These are phyloP conservation scores for Zaprionus obscuricornis DNA, from an alignment of 2,888 invertebrate genomes.

Conservation along the genomic window DNA sequence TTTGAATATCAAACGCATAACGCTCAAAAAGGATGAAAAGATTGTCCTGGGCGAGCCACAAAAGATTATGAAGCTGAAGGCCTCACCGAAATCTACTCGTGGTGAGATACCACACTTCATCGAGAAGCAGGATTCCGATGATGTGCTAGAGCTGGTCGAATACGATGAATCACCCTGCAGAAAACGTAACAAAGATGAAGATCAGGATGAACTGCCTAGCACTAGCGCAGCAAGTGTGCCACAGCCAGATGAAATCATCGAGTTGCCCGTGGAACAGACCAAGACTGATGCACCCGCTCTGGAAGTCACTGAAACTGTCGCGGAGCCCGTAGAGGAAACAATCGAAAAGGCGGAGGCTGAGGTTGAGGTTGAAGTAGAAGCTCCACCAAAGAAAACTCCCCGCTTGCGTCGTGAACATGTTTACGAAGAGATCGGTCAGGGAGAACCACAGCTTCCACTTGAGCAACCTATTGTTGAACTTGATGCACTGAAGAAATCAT, in stretches of 20 bases:
- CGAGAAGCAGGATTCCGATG: constrained; percentile 84
- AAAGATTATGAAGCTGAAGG: constrained; percentile 86
- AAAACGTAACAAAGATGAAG: constrained; percentile 71
- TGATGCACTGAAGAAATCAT: constrained; percentile 79
- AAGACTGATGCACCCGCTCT: constrained; percentile 46
- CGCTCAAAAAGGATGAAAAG: constrained; percentile 83
- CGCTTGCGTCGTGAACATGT: constrained; percentile 86
- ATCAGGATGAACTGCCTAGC: constrained; percentile 44
- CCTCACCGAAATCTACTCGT: constrained; percentile 86
- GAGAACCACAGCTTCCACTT: constrained; percentile 31
- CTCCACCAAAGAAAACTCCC: constrained; percentile 80
- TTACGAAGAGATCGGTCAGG: constrained; percentile 86
- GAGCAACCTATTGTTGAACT: constrained; percentile 73
- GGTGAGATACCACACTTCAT: constrained; percentile 83
- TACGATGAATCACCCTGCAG: constrained; percentile 83
- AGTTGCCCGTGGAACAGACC: constrained; percentile 65
- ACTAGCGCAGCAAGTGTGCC: constrained; percentile 69
- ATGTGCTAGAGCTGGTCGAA: constrained; percentile 82
- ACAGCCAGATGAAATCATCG: constrained; percentile 82
- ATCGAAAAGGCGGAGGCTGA: no score
- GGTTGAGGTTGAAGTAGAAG: constrained; percentile 27
- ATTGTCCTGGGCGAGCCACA: constrained; percentile 84
- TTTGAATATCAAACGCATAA: constrained; percentile 80
- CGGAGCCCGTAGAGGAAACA: constrained; percentile 2
- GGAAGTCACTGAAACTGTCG: constrained; percentile 35